phyloP scores from a whole-genome alignment of 2,797 vertebrate species.

The Sebastolobus alascanus region DNA sequence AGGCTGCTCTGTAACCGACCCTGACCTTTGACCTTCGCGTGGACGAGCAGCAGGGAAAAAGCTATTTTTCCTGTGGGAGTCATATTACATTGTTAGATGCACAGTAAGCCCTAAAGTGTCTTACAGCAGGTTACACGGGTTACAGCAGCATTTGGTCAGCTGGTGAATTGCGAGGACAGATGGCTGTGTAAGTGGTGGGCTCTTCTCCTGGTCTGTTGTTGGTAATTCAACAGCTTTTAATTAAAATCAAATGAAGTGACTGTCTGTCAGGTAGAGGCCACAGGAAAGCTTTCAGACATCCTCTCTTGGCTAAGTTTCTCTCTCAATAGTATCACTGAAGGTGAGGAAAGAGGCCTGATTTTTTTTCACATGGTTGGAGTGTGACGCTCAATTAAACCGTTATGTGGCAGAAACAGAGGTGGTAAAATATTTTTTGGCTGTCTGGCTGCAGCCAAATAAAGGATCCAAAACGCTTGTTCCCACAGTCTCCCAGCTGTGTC shows the following conservation, averaged over 20 bases:
- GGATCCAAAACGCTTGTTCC: conserved; percentile 14
- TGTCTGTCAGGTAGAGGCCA: neutral
- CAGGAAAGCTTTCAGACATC: neutral
- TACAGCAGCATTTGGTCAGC: conserved; percentile 22
- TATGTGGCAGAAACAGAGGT: conserved; percentile 15
- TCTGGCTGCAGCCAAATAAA: conserved; percentile 37
- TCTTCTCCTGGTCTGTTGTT: neutral
- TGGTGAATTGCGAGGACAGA: conserved; percentile 16
- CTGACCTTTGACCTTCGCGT: conserved; percentile 41
- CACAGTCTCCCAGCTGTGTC: conserved; percentile 47
- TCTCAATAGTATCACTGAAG: conserved; percentile 11
- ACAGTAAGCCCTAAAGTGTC: conserved; percentile 20
- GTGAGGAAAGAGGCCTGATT: neutral
- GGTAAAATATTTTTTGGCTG: conserved; percentile 21
- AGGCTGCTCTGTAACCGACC: conserved; percentile 32
- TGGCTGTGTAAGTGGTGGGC: neutral
- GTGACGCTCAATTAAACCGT: conserved; percentile 14
- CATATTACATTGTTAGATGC: conserved; percentile 34
- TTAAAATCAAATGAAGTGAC: neutral
- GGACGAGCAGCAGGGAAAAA: conserved; percentile 24
- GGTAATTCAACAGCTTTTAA: conserved; percentile 5
- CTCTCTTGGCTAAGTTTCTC: neutral
- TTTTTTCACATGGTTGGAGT: conserved; percentile 28
- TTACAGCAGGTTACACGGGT: conserved; percentile 32
- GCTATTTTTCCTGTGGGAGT: conserved; percentile 30